phyloP scores from a whole-genome alignment of 2,888 invertebrate genomes.

The Yponomeuta cagnagella region DNA sequence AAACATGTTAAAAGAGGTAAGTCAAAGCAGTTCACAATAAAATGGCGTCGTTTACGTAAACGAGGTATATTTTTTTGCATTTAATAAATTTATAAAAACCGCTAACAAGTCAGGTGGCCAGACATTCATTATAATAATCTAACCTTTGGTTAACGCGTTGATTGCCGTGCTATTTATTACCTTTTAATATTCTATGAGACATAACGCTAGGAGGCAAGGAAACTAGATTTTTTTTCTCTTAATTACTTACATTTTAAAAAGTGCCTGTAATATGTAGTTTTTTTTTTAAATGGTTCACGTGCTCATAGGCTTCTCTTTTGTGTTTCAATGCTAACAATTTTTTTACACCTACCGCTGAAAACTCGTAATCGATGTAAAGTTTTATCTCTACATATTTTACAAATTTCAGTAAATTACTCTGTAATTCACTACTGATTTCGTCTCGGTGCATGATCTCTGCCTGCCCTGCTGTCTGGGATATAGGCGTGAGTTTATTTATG shows the following conservation, averaged over 20 bases:
- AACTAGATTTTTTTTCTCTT: neutral
- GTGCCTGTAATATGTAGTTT: neutral
- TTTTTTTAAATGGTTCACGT: too few relatives aligned
- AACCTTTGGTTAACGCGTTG: neutral
- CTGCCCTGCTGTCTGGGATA: too few relatives aligned
- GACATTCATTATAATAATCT: neutral
- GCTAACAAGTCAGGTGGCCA: neutral
- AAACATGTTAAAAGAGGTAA: neutral
- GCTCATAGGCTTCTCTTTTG: too few relatives aligned
- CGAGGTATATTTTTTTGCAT: neutral
- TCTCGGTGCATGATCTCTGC: too few relatives aligned
- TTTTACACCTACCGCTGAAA: too few relatives aligned
- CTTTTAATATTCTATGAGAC: neutral
- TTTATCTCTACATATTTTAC: too few relatives aligned
- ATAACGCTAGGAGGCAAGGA: neutral
- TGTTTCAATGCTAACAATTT: too few relatives aligned
- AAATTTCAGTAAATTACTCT: too few relatives aligned
- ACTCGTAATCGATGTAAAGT: too few relatives aligned
- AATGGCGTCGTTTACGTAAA: neutral
- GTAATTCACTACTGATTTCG: too few relatives aligned
- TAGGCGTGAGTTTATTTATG: too few relatives aligned
- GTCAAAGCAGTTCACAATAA: neutral
- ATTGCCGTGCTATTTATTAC: neutral
- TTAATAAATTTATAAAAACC: neutral
- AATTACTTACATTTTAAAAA: neutral